phyloP scores from a whole-genome alignment of 2,113 vertebrate species.

The Entelurus aequoreus region DNA sequence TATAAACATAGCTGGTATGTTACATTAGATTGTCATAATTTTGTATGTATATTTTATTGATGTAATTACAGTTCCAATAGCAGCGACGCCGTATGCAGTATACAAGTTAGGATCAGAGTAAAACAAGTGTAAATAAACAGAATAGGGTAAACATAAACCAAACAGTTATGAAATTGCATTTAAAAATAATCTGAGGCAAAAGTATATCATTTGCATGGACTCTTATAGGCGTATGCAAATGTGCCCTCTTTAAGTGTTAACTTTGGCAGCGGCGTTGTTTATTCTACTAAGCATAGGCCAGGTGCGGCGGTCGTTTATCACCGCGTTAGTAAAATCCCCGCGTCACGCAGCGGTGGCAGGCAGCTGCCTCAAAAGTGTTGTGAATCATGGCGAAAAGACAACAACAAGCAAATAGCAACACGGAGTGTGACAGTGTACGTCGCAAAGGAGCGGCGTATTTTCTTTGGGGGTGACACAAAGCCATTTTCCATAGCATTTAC shows the following conservation, averaged over 20 bases:
- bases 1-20: too few relatives aligned
- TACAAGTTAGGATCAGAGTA: too few relatives aligned
- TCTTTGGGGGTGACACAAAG: slow-evolving; percentile 44
- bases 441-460: slow-evolving; percentile 29
- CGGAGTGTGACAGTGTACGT: slow-evolving; percentile 10
- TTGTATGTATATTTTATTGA: too few relatives aligned
- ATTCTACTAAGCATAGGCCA: slow-evolving; percentile 35
- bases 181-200: too few relatives aligned
- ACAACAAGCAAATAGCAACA: slow-evolving; percentile 28
- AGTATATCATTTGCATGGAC: slow-evolving; percentile 48
- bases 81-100: too few relatives aligned
- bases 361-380: neutral
- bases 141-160: too few relatives aligned
- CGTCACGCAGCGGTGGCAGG: slow-evolving; percentile 16
- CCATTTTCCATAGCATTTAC: slow-evolving; percentile 75
- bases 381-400: slow-evolving; percentile 18
- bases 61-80: too few relatives aligned
- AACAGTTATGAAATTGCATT: too few relatives aligned
- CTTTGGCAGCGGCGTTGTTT: slow-evolving; percentile 48
- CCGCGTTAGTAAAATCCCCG: slow-evolving; percentile 18
- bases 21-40: too few relatives aligned
- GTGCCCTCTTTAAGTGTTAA: slow-evolving; percentile 48
- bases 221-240: slow-evolving; percentile 53
- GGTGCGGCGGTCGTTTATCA: slow-evolving; percentile 49
- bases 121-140: too few relatives aligned